These are phyloP conservation scores for Apodemus speciosus DNA, from an alignment of 2,113 vertebrate species.

Conservation along the genomic window DNA sequence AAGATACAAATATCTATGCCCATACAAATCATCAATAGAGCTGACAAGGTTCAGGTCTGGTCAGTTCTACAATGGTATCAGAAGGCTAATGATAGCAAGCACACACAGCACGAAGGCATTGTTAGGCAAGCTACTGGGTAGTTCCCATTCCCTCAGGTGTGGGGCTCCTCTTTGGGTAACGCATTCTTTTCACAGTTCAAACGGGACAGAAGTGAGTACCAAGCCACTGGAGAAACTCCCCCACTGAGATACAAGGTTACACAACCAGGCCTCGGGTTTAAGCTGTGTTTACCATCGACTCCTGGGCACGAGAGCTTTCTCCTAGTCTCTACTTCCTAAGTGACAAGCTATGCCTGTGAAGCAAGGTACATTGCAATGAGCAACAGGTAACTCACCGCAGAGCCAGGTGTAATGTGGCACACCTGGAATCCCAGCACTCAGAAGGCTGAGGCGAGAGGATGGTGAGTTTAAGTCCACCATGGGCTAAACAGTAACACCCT, in stretches of 20 bases:
- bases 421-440: neutral
- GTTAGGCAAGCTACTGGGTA: neutral
- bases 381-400: neutral
- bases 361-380: neutral
- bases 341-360: neutral
- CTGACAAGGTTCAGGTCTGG: neutral
- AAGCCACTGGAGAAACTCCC: neutral
- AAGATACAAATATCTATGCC: neutral
- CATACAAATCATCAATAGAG: neutral
- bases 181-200: neutral
- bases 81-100: conserved; percentile 8
- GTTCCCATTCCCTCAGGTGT: neutral
- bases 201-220: conserved; percentile 33
- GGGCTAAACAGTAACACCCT: neutral
- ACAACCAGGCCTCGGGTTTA: neutral
- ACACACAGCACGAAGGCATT: neutral
- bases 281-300: neutral
- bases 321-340: neutral
- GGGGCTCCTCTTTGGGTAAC: neutral
- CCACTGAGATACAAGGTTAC: neutral
- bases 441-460: neutral
- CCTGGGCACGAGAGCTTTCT: neutral
- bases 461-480: neutral
- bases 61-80: neutral
- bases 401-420: too few relatives aligned